Evolutionary conservation across 2,797 vertebrate species (phyloP), one percentile per base, ranked within the genome.

Genomic region (Sciaenops ocellatus): DNA sequence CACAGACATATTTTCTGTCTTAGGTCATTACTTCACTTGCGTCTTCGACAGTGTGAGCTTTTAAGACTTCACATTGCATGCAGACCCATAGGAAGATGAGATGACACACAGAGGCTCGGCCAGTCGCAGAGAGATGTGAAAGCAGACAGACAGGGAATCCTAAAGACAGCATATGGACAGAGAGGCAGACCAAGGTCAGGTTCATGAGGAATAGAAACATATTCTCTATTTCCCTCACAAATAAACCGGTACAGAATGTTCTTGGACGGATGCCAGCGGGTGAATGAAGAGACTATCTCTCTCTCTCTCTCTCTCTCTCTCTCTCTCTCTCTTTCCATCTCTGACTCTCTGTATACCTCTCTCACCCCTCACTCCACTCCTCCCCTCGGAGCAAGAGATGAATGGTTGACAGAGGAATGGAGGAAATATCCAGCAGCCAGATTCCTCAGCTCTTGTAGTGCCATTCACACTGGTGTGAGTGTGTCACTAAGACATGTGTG

Each of bases 161-260:
- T 82, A 41, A 68, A 69, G 79, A 71, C 70, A 52, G 69, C 41
- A 41, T 61, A 74, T 78, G 79, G 70, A 78, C 71, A 59, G 67
- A 76, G 34, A 78, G 26, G 55, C 92, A 86, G 88, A 89, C 73
- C 89, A 90, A 93, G 91, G 78, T 85, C 86, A 83, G 71, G 68
- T 79, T 90, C 81, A 78, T 80, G 79, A 89, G 80, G 79, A 88
- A 83, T 87, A 87, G 86, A 90, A 89, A 90, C 67, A 15, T 90
- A 90, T 90, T 94, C 76, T 85, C 70, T 92, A 86, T 95, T 87
- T 94, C 93, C 91, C 88, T 92, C 89, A 85, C 85, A 90, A 84
- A 85, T 85, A 83, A 77, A 90, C 72, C 78, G 93, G 96, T 94
- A 97, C 96, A 96, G 94, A 95, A 95, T 96, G 95, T 97, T 95